phyloP scores from a whole-genome alignment of 2,888 invertebrate genomes.

The Phytoseiulus persimilis region DNA sequence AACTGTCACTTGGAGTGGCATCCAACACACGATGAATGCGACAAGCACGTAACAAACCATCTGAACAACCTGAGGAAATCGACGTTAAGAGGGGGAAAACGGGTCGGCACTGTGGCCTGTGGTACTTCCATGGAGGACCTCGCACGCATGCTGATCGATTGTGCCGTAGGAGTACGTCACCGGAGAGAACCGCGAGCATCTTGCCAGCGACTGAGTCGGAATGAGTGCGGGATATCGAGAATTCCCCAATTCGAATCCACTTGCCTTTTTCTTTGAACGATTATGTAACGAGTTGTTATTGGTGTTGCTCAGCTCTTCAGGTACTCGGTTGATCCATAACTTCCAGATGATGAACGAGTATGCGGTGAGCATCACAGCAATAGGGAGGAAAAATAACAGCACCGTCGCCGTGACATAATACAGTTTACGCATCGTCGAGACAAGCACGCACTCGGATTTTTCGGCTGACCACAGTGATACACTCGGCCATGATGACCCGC shows the following conservation, averaged over 20 bases:
- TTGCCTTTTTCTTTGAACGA: conserved; percentile 47
- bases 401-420: conserved; percentile 49
- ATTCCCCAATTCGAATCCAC: background rate
- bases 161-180: too few species aligned
- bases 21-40: conserved; percentile 49
- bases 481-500: conserved; percentile 46
- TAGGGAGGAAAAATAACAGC: conserved; percentile 52
- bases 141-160: too few species aligned
- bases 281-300: conserved; percentile 46
- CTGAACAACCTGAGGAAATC: conserved; percentile 45
- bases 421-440: conserved; percentile 46
- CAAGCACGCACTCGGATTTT: conserved; percentile 44
- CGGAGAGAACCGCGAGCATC: too few species aligned
- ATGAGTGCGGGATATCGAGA: too few species aligned
- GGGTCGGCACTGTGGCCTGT: background rate
- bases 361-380: conserved; percentile 51
- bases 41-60: conserved; percentile 48
- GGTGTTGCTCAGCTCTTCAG: conserved; percentile 50
- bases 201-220: too few species aligned
- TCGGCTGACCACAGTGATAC: conserved; percentile 27
- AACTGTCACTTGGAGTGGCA: conserved; percentile 47
- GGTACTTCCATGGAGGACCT: too few species aligned
- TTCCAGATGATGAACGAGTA: conserved; percentile 52
- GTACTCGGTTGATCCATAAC: conserved; percentile 50
- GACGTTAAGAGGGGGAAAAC: conserved; percentile 7